A percentile compares a stretch with the other conserved stretches of the same genome.
phyloP scores from a whole-genome alignment of 2,888 invertebrate species.

The Nudaria mundana region DNA sequence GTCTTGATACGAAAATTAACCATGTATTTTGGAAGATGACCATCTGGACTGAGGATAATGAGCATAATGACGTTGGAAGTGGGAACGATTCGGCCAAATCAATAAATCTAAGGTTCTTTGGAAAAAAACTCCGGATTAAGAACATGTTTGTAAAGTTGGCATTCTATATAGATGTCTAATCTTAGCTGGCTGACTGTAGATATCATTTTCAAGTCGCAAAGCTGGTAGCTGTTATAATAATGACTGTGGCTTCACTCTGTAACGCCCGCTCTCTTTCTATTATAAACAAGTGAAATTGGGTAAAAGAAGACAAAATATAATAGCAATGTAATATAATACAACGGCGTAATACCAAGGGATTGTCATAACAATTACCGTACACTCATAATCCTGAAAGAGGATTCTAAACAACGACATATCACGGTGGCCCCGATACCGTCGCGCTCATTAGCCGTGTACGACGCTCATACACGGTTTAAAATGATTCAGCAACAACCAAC shows the following conservation, averaged over 20 bases:
- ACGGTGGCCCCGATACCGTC: slow-evolving; percentile 1
- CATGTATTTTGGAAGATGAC: too few species aligned
- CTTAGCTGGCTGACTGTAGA: not conserved
- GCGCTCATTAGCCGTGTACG: slow-evolving; percentile 2
- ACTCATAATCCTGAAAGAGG: slow-evolving; percentile 1
- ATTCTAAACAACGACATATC: slow-evolving; percentile 5
- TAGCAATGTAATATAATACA: not conserved
- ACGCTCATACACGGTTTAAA: slow-evolving; percentile 3
- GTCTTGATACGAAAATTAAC: too few species aligned
- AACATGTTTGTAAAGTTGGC: too few species aligned
- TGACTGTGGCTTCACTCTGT: slow-evolving; percentile 1
- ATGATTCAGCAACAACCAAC: not conserved
- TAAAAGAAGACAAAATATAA: slow-evolving; percentile 4
- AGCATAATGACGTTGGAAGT: too few species aligned
- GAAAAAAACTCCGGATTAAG: too few species aligned
- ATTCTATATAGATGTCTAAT: too few species aligned
- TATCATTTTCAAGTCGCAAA: not conserved
- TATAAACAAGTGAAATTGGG: not conserved
- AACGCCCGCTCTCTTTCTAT: not conserved
- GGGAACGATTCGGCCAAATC: too few species aligned
- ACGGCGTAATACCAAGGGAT: not conserved
- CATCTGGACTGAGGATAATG: too few species aligned
- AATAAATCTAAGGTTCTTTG: too few species aligned
- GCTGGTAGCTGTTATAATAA: not conserved
- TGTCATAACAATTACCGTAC: slow-evolving; percentile 4